These are phyloP conservation scores for Amphipyra tragopoginis DNA, from an alignment of 2,888 invertebrate genomes.

Conservation along the genomic window DNA sequence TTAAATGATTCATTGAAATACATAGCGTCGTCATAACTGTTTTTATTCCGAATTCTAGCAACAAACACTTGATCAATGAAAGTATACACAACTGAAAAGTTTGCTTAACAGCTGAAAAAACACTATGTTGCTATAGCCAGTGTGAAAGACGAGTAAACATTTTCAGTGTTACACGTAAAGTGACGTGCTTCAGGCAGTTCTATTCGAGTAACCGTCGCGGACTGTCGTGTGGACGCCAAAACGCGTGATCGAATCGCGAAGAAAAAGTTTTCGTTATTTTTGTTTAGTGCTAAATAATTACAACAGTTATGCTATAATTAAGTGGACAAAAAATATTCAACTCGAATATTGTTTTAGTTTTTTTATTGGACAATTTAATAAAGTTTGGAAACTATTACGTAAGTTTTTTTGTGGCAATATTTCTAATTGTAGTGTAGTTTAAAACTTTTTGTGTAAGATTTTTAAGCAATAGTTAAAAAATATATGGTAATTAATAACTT, in stretches of 20 bases:
- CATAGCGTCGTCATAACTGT: not conserved
- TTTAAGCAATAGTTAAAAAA: too few species aligned
- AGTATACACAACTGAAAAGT: conserved; percentile 25
- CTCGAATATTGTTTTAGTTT: not conserved
- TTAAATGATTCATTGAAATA: not conserved
- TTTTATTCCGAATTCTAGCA: conserved; percentile 4
- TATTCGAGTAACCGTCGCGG: conserved; percentile 24
- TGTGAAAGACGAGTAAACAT: conserved; percentile 25
- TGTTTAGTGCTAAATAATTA: conserved; percentile 5
- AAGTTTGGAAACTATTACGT: conserved; percentile 24
- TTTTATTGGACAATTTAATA: conserved; percentile 16
- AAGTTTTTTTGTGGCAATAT: conserved; percentile 13
- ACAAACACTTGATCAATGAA: conserved; percentile 20
- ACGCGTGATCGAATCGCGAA: not conserved
- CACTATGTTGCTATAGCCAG: conserved; percentile 14
- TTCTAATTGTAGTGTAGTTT: not conserved
- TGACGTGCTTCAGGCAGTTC: conserved; percentile 35
- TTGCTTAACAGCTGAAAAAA: conserved; percentile 38
- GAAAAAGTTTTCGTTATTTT: conserved; percentile 25
- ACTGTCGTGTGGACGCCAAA: conserved; percentile 27
- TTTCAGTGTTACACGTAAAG: conserved; percentile 28
- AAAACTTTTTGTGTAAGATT: not conserved
- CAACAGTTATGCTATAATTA: not conserved
- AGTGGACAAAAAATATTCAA: conserved; percentile 11
- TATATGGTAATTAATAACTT: too few species aligned